Evolutionary conservation across 2,113 vertebrate genomes (phyloP), one percentile per base, ranked within the genome.

Genomic region (Toxotes jaculatrix): DNA sequence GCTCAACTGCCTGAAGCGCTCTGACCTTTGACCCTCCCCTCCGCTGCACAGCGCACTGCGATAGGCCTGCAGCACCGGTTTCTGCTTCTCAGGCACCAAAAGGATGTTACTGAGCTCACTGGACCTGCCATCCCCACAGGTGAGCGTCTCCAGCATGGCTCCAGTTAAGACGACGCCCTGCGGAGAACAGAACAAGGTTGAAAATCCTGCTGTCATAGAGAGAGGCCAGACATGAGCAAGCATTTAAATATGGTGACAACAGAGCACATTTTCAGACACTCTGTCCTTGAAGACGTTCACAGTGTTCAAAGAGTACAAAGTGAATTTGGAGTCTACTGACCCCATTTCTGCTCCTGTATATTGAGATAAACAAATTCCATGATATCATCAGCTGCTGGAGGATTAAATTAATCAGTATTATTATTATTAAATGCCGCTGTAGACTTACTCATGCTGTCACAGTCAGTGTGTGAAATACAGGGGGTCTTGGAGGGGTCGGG

Each of bases 91-190:
- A 0, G 96, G 91, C 42, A 96, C 89, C 0, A 17, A 61, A 8
- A 98, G 93, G 83, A 98, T 94, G 36, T 59, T 95, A 12, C 56
- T 92, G 73, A 98, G 92, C 40, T 90, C 89, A n/a, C 55, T 80
- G 68, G 91, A 74, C 0, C 87, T 77, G 6, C 88, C 91, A 7
- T 91, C 94, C 0, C 92, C 84, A 4, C 98, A 99, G 0, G 97
- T 98, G 79, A 99, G 93, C 42, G 65, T 76, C 90, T 98, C 97
- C 87, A 99, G 88, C 74, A 95, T 89, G 0, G 93, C 64, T 1
- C 96, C 96, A 0, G 94, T 95, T 88, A 97, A 93, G 59, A 98
- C 88, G 73, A 96, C 68, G 2, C 92, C 94, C 97, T 99, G 82
- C 0, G 0, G 36, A 72, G 43, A 57, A 68, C n/a, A 45, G 21